Percentiles rank a stretch among this genome's conserved stretches.
Conservation (phyloP, 2,113 vertebrate species). For the Echinops telfairi region DNA sequence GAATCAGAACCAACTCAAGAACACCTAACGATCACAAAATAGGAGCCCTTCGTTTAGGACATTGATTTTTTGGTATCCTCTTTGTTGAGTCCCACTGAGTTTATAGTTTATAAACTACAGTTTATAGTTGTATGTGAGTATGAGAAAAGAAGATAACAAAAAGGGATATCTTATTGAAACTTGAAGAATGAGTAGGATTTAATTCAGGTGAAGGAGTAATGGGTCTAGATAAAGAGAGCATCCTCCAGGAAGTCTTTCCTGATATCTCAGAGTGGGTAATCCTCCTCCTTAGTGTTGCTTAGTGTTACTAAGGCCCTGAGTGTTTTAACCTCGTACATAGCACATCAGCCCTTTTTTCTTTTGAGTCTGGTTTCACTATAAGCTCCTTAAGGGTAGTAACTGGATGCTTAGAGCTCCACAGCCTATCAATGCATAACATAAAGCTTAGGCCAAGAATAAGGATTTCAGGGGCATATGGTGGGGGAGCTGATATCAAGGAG, state of each 20-base stretch:
- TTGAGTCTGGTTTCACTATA: not conserved
- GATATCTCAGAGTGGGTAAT: not conserved
- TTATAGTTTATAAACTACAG: not conserved
- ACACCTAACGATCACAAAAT: not conserved
- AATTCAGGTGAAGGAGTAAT: not conserved
- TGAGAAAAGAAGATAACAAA: not conserved
- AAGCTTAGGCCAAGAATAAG: too few species aligned
- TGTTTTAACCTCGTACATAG: not conserved
- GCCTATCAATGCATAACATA: not conserved
- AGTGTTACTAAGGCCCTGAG: not conserved
- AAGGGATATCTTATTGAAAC: conserved; percentile 26
- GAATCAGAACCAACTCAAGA: not conserved
- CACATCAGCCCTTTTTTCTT: not conserved
- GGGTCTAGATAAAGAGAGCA: not conserved
- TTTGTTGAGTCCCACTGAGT: not conserved
- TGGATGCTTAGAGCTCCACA: not conserved
- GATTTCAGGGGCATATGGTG: too few species aligned
- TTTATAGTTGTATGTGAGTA: too few species aligned
- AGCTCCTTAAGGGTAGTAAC: not conserved
- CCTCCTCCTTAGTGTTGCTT: not conserved
- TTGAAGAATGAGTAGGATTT: not conserved
- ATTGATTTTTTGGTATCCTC: not conserved
- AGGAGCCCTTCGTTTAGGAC: not conserved
- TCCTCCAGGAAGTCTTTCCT: not conserved
- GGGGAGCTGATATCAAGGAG: too few species aligned